phyloP scores from a whole-genome alignment of 2,113 vertebrate species.

The Dicaeum eximium region DNA sequence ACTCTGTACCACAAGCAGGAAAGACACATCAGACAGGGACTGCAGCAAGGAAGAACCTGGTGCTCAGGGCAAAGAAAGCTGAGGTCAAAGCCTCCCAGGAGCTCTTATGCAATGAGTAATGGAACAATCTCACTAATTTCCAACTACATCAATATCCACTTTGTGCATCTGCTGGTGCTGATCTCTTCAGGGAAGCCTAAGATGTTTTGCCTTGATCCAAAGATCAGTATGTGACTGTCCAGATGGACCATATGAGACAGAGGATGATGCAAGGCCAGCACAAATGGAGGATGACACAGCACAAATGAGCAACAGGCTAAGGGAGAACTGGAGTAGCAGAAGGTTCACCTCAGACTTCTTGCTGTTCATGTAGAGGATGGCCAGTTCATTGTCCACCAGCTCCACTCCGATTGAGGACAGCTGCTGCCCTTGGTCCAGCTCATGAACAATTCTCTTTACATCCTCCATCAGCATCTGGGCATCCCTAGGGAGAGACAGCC shows the following conservation, averaged over 20 bases:
- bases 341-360: slow-evolving; percentile 91
- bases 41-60: neutral
- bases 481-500: slow-evolving; percentile 75
- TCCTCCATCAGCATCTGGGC: slow-evolving; percentile 98
- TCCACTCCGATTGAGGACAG: slow-evolving; percentile 92
- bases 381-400: slow-evolving; percentile 92
- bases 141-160: neutral
- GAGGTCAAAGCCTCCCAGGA: neutral
- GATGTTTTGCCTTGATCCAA: neutral
- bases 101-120: neutral
- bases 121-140: neutral
- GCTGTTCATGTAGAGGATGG: slow-evolving; percentile 97
- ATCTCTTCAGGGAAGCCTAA: neutral
- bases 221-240: neutral
- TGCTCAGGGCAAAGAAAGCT: neutral
- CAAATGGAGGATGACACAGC: neutral
- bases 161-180: neutral
- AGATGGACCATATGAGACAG: neutral
- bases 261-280: neutral
- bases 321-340: neutral
- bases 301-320: neutral
- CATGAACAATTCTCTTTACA: slow-evolving; percentile 91
- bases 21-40: neutral
- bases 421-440: slow-evolving; percentile 92
- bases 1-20: neutral